A percentile compares a stretch with the other conserved stretches of the same genome.
Conservation (phyloP, 1,140 invertebrate species). For the Hyphantria cunea region DNA sequence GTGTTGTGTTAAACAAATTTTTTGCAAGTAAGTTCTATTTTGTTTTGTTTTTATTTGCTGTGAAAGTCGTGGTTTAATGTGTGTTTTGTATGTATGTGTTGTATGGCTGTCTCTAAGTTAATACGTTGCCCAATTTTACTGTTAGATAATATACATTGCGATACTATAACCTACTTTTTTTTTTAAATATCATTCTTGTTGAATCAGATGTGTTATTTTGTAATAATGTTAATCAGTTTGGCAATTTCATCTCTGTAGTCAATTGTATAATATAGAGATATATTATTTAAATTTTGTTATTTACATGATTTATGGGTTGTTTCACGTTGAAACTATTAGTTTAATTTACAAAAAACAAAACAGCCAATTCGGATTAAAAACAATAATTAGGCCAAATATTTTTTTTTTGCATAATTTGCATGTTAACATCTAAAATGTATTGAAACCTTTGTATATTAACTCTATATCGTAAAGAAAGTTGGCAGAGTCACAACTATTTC, state of each 20-base stretch:
- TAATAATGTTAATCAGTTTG: slow-evolving; percentile 22
- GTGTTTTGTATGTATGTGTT: slow-evolving; percentile 16
- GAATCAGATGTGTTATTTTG: slow-evolving; percentile 16
- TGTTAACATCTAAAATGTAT: neutral
- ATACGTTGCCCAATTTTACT: slow-evolving; percentile 22
- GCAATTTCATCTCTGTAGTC: slow-evolving; percentile 1
- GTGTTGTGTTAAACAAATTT: slow-evolving; percentile 14
- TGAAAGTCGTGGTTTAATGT: slow-evolving; percentile 12
- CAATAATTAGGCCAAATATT: neutral
- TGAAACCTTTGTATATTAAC: neutral
- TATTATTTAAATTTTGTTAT: too few species aligned
- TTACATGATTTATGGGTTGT: slow-evolving; percentile 7
- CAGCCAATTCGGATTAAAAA: neutral
- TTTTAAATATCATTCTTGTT: slow-evolving; percentile 24
- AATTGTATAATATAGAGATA: neutral
- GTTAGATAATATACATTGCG: slow-evolving; percentile 29
- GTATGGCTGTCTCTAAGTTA: slow-evolving; percentile 11
- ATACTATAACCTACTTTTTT: slow-evolving; percentile 24
- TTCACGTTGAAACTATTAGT: neutral
- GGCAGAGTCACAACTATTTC: slow-evolving; percentile 14
- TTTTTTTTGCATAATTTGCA: neutral
- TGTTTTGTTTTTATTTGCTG: slow-evolving; percentile 2
- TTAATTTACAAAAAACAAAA: neutral
- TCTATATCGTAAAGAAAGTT: neutral
- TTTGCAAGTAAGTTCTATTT: slow-evolving; percentile 6